Percentiles rank a stretch among this genome's conserved stretches.
Evolutionary conservation across 2,888 invertebrate species (phyloP).

Genomic region (Marronus borbonicus): DNA sequence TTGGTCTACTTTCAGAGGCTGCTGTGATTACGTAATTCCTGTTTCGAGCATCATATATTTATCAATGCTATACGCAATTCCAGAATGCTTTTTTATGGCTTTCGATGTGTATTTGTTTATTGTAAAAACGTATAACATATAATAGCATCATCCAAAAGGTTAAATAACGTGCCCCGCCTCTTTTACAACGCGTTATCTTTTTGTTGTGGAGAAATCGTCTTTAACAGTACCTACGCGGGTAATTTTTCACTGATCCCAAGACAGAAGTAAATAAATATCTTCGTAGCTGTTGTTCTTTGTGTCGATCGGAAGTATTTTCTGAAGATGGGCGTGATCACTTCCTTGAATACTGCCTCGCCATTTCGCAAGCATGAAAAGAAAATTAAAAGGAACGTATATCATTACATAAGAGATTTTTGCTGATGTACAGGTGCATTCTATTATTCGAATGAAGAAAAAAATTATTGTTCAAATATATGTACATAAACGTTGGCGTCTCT

Average conservation of each 20-base stretch:
- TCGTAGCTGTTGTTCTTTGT: neutral
- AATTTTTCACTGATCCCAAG: neutral
- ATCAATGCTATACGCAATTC: neutral
- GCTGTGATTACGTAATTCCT: constrained; percentile 57
- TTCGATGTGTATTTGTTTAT: neutral
- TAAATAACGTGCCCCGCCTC: neutral
- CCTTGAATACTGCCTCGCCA: neutral
- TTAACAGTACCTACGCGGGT: neutral
- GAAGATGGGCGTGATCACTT: neutral
- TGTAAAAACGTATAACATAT: neutral
- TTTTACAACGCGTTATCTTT: neutral
- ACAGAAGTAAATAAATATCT: neutral
- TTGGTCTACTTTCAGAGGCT: constrained; percentile 62
- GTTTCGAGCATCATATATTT: neutral
- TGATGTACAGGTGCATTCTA: no score
- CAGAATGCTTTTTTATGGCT: neutral
- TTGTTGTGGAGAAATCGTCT: neutral
- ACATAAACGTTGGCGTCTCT: no score
- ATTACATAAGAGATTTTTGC: no score
- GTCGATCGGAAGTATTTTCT: neutral
- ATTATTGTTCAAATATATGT: no score
- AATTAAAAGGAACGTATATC: no score
- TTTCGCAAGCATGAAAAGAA: neutral
- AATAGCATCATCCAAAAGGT: neutral
- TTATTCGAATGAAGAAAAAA: no score